Base-by-base conservation (phyloP, 1,140 invertebrate genomes). In the Pseudomyrmex dendroicus region DNA sequence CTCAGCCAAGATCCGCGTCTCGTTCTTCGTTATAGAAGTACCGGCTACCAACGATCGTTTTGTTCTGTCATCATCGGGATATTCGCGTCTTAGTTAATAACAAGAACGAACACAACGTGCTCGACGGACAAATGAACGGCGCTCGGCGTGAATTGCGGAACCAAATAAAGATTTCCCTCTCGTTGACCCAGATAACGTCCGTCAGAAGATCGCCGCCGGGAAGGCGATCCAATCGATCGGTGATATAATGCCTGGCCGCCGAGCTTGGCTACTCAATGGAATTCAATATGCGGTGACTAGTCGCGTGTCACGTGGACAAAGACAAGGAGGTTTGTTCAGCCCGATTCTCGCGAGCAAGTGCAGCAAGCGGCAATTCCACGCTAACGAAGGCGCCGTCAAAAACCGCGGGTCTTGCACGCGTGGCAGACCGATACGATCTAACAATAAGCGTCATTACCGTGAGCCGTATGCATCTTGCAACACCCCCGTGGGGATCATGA, bases 171-270 rank as follows among this genome's bases (percentile, higher is more conserved):
- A 59, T 76, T 83, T 86, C 77, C 77, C 87, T 89, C 82, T 89
- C 82, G 87, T 84, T 89, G 85, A 89, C 88, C 88, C 70, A 84
- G 73, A 89, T 89, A 54, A 63, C 64, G 25, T 15, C 12, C 62
- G 70, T 67, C 85, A 48, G 63, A 73, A 50, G 70, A 86, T 73
- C 82, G 82, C 70, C 76, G 70, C 15, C 50, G 68, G 59, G 62
- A 56, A 84, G 63, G 54, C 74, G 82, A 82, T 82, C 82, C 7
- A 76, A 44, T 17, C 17, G 86, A 73, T 87, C 86, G 61, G 13
- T 77, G 68, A 86, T 77, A 80, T 35, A 62, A 82, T 50, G 35
- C 44, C 13, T 17, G 9, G 48, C 17, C 13, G 25, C 46, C 70
- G 56, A 20, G n/a, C 17, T 12, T 5, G n/a, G 4, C 10, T 22